A percentile compares a stretch with the other conserved stretches of the same genome.
Evolutionary conservation across 2,113 vertebrate species (phyloP).

Genomic region (Paramisgurnus dabryanus): DNA sequence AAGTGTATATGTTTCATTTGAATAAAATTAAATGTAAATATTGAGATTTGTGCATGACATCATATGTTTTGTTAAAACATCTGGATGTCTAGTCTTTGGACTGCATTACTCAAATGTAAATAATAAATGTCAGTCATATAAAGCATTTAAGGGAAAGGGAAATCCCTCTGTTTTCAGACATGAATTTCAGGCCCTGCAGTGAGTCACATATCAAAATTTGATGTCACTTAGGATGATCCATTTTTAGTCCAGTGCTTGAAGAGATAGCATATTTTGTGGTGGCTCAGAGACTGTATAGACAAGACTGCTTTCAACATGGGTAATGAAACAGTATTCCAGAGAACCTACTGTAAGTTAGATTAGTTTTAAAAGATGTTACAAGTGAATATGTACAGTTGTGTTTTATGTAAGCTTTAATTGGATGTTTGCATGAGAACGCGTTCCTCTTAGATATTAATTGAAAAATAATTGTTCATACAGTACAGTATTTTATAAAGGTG

Average conservation of each 20-base stretch:
- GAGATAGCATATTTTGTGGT: not conserved
- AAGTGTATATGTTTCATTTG: too few relatives aligned
- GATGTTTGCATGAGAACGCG: not conserved
- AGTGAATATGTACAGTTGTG: not conserved
- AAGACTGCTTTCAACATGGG: conserved; percentile 6
- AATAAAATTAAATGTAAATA: too few relatives aligned
- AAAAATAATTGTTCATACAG: too few relatives aligned
- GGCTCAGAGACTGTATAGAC: not conserved
- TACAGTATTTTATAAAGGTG: too few relatives aligned
- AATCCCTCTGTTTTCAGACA: not conserved
- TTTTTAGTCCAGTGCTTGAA: conserved; percentile 23
- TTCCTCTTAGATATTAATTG: not conserved
- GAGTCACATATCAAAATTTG: conserved; percentile 3
- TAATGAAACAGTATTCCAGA: conserved; percentile 1
- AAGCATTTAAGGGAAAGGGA: not conserved
- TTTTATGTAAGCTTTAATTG: not conserved
- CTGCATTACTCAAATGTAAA: too few relatives aligned
- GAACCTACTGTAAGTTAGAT: not conserved
- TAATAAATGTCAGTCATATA: too few relatives aligned
- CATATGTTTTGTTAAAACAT: too few relatives aligned
- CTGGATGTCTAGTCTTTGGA: too few relatives aligned
- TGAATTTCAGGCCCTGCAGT: not conserved
- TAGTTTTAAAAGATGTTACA: not conserved
- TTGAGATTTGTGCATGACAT: too few relatives aligned
- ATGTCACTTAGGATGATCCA: conserved; percentile 8